Conservation (phyloP, 1,140 invertebrate genomes). For the Neuroterus valhalla region DNA sequence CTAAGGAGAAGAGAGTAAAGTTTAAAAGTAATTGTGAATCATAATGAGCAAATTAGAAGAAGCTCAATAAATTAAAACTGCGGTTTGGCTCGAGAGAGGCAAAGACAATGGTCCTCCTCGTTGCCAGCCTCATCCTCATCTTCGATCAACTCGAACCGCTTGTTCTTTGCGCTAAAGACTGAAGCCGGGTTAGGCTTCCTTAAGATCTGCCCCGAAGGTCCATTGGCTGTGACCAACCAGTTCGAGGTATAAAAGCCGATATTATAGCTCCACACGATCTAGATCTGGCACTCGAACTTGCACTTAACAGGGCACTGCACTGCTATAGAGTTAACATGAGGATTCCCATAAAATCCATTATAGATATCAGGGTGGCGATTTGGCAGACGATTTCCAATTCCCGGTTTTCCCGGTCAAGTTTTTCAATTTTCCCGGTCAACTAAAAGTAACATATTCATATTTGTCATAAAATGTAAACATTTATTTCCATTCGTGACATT, state of each 20-base stretch:
- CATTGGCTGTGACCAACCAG: constrained; percentile 24
- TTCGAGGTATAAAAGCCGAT: constrained; percentile 29
- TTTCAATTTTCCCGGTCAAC: no score
- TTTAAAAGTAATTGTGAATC: neutral
- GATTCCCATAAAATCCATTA: constrained; percentile 16
- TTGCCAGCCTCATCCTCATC: neutral
- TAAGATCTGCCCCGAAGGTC: constrained; percentile 19
- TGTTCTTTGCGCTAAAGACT: neutral
- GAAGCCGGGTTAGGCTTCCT: constrained; percentile 7
- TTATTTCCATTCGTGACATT: no score
- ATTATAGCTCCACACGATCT: constrained; percentile 23
- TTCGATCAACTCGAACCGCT: constrained; percentile 6
- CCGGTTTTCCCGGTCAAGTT: no score
- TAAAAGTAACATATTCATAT: no score
- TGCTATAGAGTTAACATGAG: neutral
- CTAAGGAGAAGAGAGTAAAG: no score
- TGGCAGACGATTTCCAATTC: no score
- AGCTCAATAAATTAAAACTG: neutral
- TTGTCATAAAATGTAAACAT: no score
- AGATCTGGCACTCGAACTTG: constrained; percentile 20
- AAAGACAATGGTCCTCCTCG: neutral
- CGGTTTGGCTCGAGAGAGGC: no score
- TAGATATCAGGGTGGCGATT: no score
- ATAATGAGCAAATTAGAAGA: neutral
- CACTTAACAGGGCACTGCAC: constrained; percentile 21